Evolutionary conservation across 2,888 invertebrate species (phyloP).

Genomic region (Andrena marginata): DNA sequence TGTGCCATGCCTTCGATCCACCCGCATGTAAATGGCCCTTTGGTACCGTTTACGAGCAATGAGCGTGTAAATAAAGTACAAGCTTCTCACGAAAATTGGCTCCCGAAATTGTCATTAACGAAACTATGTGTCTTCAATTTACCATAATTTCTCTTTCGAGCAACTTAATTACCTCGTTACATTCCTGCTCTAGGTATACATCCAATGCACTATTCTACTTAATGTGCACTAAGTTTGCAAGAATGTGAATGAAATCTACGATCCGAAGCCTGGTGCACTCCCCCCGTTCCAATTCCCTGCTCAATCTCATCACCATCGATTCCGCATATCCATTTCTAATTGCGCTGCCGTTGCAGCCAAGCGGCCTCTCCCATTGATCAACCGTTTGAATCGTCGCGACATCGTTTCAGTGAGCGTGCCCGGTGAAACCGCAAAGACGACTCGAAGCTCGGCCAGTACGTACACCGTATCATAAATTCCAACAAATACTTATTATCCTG

Average conservation of each 20-base stretch:
- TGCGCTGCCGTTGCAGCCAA: too few relatives aligned
- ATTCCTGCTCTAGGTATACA: too few relatives aligned
- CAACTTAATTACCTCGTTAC: too few relatives aligned
- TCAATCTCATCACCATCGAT: slow-evolving; percentile 1
- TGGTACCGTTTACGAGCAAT: slow-evolving; percentile 2
- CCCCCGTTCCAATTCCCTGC: too few relatives aligned
- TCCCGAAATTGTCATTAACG: background rate
- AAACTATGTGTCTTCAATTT: background rate
- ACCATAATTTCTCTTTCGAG: too few relatives aligned
- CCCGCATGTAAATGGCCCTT: slow-evolving; percentile 47
- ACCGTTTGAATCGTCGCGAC: slow-evolving; percentile 29
- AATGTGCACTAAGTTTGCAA: too few relatives aligned
- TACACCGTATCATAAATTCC: slow-evolving; percentile 56
- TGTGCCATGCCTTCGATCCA: slow-evolving; percentile 27
- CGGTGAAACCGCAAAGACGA: slow-evolving; percentile 34
- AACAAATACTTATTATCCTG: slow-evolving; percentile 62
- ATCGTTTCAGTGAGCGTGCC: slow-evolving; percentile 40
- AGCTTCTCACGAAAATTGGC: slow-evolving; percentile 33
- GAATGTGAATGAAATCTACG: too few relatives aligned
- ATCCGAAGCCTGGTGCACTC: too few relatives aligned
- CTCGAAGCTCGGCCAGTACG: slow-evolving; percentile 7
- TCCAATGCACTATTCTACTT: too few relatives aligned
- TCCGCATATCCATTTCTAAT: background rate
- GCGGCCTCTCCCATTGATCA: slow-evolving; percentile 23
- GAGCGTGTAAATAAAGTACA: slow-evolving; percentile 10